Evolutionary conservation across 2,113 vertebrate genomes (phyloP), one percentile per base, ranked within the genome.

Genomic region (Hippopotamus amphibius): DNA sequence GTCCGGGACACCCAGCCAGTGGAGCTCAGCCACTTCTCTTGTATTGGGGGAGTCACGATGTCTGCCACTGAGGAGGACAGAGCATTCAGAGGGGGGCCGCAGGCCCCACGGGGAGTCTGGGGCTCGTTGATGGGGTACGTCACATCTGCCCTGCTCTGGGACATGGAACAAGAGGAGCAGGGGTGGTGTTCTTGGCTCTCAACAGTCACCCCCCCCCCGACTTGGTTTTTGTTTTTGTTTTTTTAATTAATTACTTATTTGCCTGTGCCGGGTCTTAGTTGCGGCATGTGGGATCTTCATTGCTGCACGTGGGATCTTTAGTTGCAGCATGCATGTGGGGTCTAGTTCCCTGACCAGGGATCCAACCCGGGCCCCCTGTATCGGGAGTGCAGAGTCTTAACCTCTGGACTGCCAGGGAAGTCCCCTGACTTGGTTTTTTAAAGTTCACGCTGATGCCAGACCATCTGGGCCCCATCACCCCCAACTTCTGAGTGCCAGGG

Each of bases 361-460:
- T 57, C 7, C 6, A 57, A 57, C 55, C 55, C 19, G 7, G 55
- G 55, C 19, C 55, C 19, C 55, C 55, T 57, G 55, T 2, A 7
- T 57, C 19, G 55, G 19, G 55, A 57, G 55, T 19, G 6, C 55
- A 2, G 55, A 57, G 55, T 19, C 19, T 57, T 57, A 57, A 57
- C 55, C 19, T 0, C 19, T 21, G 55, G 55, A 21, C 55, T 19
- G 21, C 55, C 55, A 57, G 55, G 55, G 55, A 57, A 57, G 55
- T 33, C 55, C 28, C 79, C 53, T 69, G 81, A 90, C 74, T 92
- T 95, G 48, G 43, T n/a, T 81, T 81, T 55, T 77, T 91, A 77
- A 97, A 80, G 9, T 93, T 84, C 81, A 61, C 7, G 30, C 21
- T 83, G 37, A 72, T 92, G 48, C n/a, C 59, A 89, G 63, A 16